phyloP scores from a whole-genome alignment of 2,113 vertebrate genomes.

The Cyanoderma ruficeps region DNA sequence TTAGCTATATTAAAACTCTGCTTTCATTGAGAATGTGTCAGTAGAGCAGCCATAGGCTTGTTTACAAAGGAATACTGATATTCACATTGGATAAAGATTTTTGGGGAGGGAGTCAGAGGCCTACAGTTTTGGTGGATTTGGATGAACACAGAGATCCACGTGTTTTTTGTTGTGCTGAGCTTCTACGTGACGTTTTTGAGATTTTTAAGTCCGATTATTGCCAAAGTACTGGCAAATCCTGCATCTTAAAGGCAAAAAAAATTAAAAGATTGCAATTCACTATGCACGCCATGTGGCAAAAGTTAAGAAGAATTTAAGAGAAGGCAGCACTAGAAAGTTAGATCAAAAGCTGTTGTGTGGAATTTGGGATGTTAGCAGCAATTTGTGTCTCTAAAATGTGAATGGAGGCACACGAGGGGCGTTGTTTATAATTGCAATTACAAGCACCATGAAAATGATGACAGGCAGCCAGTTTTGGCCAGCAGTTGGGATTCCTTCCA shows the following conservation, averaged over 20 bases:
- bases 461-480: constrained; percentile 9
- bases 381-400: background rate
- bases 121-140: background rate
- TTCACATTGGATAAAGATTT: background rate
- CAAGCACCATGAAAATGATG: constrained; percentile 19
- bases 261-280: background rate
- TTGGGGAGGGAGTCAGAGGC: background rate
- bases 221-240: background rate
- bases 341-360: background rate
- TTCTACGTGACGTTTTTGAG: background rate
- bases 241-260: background rate
- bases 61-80: background rate
- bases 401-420: background rate
- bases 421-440: constrained; percentile 46
- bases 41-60: background rate
- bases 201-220: background rate
- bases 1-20: background rate
- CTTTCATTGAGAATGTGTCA: background rate
- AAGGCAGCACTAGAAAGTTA: background rate
- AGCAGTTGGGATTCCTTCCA: constrained; percentile 33
- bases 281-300: background rate
- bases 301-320: background rate
- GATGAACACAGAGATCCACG: background rate
- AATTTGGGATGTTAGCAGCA: background rate
- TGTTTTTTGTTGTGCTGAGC: background rate